Evolutionary conservation across 2,888 invertebrate genomes (phyloP).

Genomic region (Saturnia japonica): DNA sequence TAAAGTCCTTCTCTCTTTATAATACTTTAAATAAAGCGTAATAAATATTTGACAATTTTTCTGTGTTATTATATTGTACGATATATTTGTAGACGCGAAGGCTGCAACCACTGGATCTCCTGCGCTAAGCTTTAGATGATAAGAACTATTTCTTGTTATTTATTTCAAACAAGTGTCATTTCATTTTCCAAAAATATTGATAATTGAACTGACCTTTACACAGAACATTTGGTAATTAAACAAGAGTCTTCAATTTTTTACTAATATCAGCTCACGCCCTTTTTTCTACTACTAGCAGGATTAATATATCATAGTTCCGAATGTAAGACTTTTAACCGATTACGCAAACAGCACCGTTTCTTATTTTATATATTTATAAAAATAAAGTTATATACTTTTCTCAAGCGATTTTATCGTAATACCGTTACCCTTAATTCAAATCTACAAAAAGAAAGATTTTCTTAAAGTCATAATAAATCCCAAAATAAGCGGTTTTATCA

Average conservation of each 20-base stretch:
- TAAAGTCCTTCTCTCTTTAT: neutral
- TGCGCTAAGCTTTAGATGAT: no score
- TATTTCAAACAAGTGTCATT: no score
- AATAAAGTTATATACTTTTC: constrained; percentile 12
- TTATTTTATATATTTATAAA: constrained; percentile 4
- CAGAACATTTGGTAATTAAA: neutral
- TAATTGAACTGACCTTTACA: neutral
- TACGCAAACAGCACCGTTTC: constrained; percentile 33
- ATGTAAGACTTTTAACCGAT: constrained; percentile 36
- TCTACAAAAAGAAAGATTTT: neutral
- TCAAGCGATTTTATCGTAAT: constrained; percentile 10
- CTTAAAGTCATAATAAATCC: neutral
- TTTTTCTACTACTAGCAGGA: neutral
- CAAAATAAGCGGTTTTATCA: neutral
- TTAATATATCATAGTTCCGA: constrained; percentile 24
- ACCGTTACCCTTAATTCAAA: neutral
- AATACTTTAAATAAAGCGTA: no score
- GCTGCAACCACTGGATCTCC: no score
- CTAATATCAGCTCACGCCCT: neutral
- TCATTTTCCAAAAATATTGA: neutral
- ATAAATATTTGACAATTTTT: no score
- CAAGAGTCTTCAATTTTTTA: neutral
- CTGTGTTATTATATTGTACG: no score
- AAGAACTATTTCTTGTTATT: no score
- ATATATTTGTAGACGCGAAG: no score